Evolutionary conservation across 1,140 invertebrate species (phyloP), one percentile per base, ranked within the genome.

Genomic region (Drosophila sechellia): DNA sequence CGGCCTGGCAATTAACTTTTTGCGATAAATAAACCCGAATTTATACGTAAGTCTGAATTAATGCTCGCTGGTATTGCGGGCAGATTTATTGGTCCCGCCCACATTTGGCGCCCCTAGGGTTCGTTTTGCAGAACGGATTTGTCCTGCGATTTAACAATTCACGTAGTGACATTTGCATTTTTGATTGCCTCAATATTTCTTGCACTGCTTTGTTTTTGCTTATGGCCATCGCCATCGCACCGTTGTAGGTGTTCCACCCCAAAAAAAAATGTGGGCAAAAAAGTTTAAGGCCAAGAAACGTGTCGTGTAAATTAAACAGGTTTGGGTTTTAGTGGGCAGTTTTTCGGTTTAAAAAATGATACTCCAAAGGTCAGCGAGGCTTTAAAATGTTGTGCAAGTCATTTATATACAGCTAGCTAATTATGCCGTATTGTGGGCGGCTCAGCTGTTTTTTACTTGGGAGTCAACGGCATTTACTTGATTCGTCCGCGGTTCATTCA

Each of bases 101-200:
- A n/a, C 11, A 11, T 20, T 34, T 22, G 34, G n/a, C 12, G 22
- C 35, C 57, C 35, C 15, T 3, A 22, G 17, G 46, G 55, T 39
- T 48, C 3, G 49, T 39, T 68, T 39, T 46, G 17, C 39, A 60
- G 52, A 39, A 64, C 31, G 37, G 68, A 60, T 73, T 76, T 39
- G 35, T 48, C 61, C 63, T 77, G 43, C 61, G 50, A 77, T 81
- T 81, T 80, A 54, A 75, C 74, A 81, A 86, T 81, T 79, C 71
- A 86, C 81, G 83, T 75, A 63, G 64, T 78, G 74, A 77, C 61
- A 86, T 87, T 86, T 86, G 84, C 83, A 86, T 87, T 86, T 86
- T 86, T 86, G 83, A 86, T 86, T 86, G 68, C 71, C 74, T 52
- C 66, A 79, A 79, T 87, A 81, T 87, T 79, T 78, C 59, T 74